phyloP scores from a whole-genome alignment of 2,797 vertebrate genomes.

The Semaprochilodus insignis region DNA sequence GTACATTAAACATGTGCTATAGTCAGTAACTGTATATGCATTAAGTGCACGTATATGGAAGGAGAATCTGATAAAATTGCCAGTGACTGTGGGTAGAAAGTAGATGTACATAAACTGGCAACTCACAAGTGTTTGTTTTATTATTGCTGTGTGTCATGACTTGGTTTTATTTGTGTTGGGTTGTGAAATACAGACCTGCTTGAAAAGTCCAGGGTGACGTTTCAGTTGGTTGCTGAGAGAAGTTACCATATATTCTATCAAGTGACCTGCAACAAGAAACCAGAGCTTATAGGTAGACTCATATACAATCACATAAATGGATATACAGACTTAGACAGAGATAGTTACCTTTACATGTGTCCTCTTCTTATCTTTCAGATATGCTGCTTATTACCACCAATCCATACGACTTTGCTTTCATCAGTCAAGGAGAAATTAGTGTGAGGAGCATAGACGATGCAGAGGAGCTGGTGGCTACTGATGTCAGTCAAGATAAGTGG shows the following conservation, averaged over 20 bases:
- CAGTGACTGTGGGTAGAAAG: background rate
- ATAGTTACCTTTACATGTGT: background rate
- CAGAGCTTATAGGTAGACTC: constrained; percentile 82
- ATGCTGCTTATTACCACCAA: constrained; percentile 87
- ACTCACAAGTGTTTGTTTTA: background rate
- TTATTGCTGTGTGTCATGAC: background rate
- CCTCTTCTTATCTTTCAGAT: constrained; percentile 68
- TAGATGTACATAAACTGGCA: background rate
- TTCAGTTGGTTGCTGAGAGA: constrained; percentile 70
- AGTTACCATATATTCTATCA: constrained; percentile 91
- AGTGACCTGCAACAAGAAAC: constrained; percentile 86
- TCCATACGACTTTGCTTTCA: constrained; percentile 85
- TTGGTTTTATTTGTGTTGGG: background rate
- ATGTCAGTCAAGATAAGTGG: constrained; percentile 76
- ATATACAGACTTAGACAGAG: background rate
- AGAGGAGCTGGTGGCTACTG: constrained; percentile 87
- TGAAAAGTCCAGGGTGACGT: constrained; percentile 22
- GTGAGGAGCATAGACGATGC: constrained; percentile 89
- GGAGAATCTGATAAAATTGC: background rate
- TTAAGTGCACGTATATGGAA: background rate
- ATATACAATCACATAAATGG: background rate
- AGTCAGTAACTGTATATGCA: background rate
- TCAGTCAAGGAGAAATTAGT: constrained; percentile 86
- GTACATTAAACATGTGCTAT: too few relatives aligned
- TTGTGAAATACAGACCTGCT: background rate